phyloP scores from a whole-genome alignment of 2,888 invertebrate genomes.

The Leucania comma region DNA sequence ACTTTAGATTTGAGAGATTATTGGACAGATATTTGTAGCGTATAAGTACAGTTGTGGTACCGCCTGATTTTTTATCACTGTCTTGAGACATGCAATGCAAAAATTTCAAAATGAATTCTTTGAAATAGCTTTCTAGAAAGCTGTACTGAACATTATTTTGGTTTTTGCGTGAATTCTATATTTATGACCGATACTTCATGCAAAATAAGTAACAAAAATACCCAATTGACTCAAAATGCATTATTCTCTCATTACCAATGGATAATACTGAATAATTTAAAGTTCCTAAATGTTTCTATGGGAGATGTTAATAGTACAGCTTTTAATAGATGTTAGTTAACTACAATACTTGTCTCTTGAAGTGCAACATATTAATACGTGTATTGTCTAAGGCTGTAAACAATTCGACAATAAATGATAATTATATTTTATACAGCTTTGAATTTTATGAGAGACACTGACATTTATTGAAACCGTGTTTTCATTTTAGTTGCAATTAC shows the following conservation, averaged over 20 bases:
- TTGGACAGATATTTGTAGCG: neutral
- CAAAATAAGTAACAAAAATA: no score
- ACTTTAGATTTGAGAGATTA: conserved; percentile 22
- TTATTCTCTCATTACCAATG: neutral
- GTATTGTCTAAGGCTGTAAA: neutral
- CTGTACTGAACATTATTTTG: no score
- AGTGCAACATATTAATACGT: neutral
- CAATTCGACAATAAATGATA: neutral
- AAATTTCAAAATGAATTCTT: neutral
- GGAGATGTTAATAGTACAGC: neutral
- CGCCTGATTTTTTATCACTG: neutral
- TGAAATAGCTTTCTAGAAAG: no score
- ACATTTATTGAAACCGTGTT: conserved; percentile 11
- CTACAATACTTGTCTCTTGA: neutral
- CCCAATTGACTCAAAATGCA: no score
- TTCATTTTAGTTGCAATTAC: conserved; percentile 94
- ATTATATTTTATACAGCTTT: neutral
- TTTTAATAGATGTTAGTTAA: neutral
- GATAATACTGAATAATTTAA: neutral
- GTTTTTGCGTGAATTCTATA: no score
- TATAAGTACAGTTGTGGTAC: neutral
- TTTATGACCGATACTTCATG: no score
- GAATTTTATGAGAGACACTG: neutral
- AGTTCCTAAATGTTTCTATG: neutral
- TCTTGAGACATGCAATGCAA: neutral